Percentiles rank a stretch among this genome's conserved stretches.
These are phyloP conservation scores for Bergia sp. DNA, from an alignment of 92 coral and sea anemone species.

Conservation along the genomic window DNA sequence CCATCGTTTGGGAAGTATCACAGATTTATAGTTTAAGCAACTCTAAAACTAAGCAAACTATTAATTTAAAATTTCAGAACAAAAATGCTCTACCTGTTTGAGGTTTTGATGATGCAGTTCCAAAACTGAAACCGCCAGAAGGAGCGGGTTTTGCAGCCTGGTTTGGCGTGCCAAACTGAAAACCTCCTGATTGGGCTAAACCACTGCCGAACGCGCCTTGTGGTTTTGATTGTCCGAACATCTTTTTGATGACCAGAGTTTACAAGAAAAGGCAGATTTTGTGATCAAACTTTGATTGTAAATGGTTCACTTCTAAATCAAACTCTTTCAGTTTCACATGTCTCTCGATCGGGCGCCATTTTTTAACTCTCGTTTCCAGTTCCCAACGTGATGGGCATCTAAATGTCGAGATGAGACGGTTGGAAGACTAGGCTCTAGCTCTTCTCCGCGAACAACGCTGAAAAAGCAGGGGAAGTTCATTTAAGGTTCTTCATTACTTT, in stretches of 20 bases:
- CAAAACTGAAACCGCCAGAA: conserved; percentile 21
- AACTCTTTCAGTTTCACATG: not conserved
- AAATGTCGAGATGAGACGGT: not conserved
- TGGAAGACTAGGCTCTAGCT: not conserved
- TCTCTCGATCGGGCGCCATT: not conserved
- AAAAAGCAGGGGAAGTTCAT: too few relatives aligned
- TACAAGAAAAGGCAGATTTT: not conserved
- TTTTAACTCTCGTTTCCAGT: not conserved
- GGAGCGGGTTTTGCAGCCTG: conserved; percentile 2
- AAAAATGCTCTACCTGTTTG: not conserved
- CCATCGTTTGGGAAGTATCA: not conserved
- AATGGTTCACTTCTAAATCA: not conserved
- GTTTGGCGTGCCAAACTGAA: conserved; percentile 15
- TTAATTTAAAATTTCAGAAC: not conserved
- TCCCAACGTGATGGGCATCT: not conserved
- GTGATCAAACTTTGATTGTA: not conserved
- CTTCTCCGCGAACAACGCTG: not conserved
- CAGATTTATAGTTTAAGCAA: not conserved
- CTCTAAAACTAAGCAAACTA: not conserved
- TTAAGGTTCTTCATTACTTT: too few relatives aligned
- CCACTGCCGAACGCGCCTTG: conserved; percentile 5
- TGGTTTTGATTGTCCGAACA: conserved; percentile 5
- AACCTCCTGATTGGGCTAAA: conserved; percentile 7
- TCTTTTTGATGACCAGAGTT: not conserved
- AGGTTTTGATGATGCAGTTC: not conserved